Evolutionary conservation across 2,888 invertebrate genomes (phyloP).

Genomic region (Mesochorus sp.): DNA sequence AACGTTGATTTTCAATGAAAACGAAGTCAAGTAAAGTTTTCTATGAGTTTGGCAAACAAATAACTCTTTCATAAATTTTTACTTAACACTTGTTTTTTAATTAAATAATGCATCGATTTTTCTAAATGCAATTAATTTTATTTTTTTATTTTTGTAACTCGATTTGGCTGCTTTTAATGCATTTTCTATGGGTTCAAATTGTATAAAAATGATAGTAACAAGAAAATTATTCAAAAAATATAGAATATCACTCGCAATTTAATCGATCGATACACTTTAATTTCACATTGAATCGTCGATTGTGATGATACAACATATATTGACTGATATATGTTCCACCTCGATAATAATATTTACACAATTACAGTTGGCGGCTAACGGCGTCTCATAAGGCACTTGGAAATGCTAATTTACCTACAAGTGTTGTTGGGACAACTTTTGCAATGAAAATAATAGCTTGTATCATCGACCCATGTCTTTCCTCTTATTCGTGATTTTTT

Average conservation of each 20-base stretch:
- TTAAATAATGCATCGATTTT: too few relatives aligned
- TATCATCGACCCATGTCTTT: background rate
- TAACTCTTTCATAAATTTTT: too few relatives aligned
- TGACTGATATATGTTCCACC: constrained; percentile 65
- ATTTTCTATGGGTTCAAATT: too few relatives aligned
- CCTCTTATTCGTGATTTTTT: background rate
- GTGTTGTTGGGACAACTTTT: constrained; percentile 65
- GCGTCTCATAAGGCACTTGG: constrained; percentile 76
- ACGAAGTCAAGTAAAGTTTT: too few relatives aligned
- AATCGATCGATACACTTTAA: constrained; percentile 33
- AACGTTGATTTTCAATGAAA: too few relatives aligned
- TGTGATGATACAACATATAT: constrained; percentile 56
- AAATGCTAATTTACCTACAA: constrained; percentile 75
- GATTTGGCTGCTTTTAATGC: too few relatives aligned
- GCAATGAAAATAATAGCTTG: background rate
- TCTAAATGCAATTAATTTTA: too few relatives aligned
- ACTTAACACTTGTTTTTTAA: too few relatives aligned
- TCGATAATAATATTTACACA: constrained; percentile 60
- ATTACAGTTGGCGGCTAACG: constrained; percentile 66
- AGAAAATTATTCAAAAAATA: too few relatives aligned
- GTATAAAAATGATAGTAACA: too few relatives aligned
- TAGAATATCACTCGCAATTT: constrained; percentile 10
- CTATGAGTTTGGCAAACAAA: too few relatives aligned
- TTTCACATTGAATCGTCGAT: constrained; percentile 18
- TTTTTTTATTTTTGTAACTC: too few relatives aligned